These are phyloP conservation scores for Galendromus occidentalis DNA, from an alignment of 1,140 invertebrate species.

Conservation along the genomic window DNA sequence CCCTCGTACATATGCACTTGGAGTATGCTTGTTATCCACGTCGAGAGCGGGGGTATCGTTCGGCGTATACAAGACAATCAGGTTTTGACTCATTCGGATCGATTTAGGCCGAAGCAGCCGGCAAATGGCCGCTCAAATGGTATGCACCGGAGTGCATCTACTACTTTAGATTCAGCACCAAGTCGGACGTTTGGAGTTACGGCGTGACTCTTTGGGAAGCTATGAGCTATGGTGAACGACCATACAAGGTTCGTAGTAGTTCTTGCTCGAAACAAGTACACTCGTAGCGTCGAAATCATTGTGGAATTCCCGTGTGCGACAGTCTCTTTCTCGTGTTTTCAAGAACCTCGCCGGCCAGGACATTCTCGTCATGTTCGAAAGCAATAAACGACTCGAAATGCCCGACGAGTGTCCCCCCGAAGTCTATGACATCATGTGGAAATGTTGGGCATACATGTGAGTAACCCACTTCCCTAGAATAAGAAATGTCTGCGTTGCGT, in stretches of 20 bases:
- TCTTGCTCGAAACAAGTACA: not conserved
- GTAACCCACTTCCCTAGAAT: not conserved
- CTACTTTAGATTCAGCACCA: conserved; percentile 27
- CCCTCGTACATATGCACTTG: no score
- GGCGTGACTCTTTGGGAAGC: conserved; percentile 34
- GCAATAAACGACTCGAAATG: conserved; percentile 38
- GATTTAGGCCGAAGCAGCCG: conserved; percentile 22
- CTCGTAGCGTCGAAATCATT: not conserved
- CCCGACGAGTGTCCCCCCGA: conserved; percentile 61
- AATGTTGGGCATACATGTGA: conserved; percentile 58
- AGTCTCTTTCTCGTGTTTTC: not conserved
- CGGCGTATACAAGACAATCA: not conserved
- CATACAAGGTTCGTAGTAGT: conserved; percentile 27
- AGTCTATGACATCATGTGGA: conserved; percentile 64
- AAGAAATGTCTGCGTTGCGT: no score
- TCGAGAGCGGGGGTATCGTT: not conserved
- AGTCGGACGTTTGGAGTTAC: conserved; percentile 31
- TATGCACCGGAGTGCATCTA: conserved; percentile 29
- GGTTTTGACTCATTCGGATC: not conserved
- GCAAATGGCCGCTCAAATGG: conserved; percentile 24
- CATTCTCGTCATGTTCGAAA: conserved; percentile 22
- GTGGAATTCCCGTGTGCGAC: not conserved
- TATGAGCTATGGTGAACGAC: conserved; percentile 29
- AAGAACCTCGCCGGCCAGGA: conserved; percentile 23
- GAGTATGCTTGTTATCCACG: no score